Conservation (phyloP, 2,888 invertebrate genomes). For the Entomobrya multifasciata region DNA sequence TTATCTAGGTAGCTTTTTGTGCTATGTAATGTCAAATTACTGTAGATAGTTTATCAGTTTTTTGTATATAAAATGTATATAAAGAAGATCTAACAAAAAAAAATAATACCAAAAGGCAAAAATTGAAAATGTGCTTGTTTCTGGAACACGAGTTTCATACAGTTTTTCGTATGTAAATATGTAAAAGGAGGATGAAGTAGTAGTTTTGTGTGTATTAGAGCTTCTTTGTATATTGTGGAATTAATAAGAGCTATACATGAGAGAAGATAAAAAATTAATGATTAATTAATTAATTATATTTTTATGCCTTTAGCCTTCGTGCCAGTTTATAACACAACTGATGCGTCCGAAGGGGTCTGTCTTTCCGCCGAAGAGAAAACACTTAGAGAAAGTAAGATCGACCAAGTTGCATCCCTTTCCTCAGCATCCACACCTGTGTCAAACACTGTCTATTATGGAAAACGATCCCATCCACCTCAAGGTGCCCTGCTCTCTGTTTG, state of each 20-base stretch:
- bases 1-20: constrained; percentile 30
- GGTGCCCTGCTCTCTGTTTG: constrained; percentile 76
- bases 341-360: constrained; percentile 68
- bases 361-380: constrained; percentile 73
- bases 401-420: constrained; percentile 70
- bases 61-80: background rate
- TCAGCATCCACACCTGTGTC: constrained; percentile 14
- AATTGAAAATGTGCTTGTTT: constrained; percentile 2
- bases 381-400: constrained; percentile 76
- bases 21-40: constrained; percentile 20
- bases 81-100: constrained; percentile 2
- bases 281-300: background rate
- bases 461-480: constrained; percentile 59
- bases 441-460: constrained; percentile 44
- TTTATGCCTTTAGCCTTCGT: constrained; percentile 73
- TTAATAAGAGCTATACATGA: too few relatives aligned
- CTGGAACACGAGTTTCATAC: background rate
- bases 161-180: too few relatives aligned
- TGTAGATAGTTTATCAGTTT: constrained; percentile 16
- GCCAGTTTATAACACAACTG: constrained; percentile 76
- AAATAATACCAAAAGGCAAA: background rate
- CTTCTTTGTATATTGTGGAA: constrained; percentile 19
- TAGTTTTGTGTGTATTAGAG: constrained; percentile 19
- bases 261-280: too few relatives aligned
- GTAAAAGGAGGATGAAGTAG: constrained; percentile 6